Base-by-base conservation (phyloP, 1,140 invertebrate species). In the Zaprionus inermis region DNA sequence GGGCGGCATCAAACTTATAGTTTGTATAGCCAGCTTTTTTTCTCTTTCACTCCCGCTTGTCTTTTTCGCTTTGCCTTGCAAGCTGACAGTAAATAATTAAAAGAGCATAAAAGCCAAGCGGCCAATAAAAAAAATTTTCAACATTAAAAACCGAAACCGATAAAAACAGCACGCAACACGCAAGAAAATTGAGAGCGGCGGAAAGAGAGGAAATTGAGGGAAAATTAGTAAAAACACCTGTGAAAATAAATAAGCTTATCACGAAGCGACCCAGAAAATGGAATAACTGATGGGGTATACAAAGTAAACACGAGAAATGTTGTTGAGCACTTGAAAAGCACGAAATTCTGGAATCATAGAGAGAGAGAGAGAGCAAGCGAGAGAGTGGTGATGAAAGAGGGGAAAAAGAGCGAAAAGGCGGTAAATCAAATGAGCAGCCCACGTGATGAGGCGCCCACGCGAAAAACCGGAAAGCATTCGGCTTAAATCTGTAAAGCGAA, bases 191-290 rank as follows among this genome's bases (percentile, higher is more conserved):
- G 55, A 20, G 18, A 16, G 36, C 38, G n/a, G n/a, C 38, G n/a
- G 38, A 16, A 44, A 52, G 20, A 24, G 24, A 36, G 46, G 55
- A 67, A 75, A 79, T 63, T n/a, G 22, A 70, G 22, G 54, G 55
- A 74, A 80, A 83, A 77, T 77, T 76, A 77, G 58, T 74, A 52
- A 67, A 81, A 72, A 58, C 72, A 88, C 79, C 79, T 88, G 73
- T 83, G 67, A 86, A 85, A 79, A 86, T 82, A 83, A 78, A 73
- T 69, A 69, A 78, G 83, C 67, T 77, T 83, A 89, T 83, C 70
- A 73, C 67, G 49, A 61, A 61, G 34, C 56, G 73, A 83, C 76
- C 76, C 66, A 84, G 60, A 81, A 72, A 67, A 63, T 24, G 34
- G 41, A 69, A 73, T 65, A 72, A 38, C 32, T 49, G n/a, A n/a